Conservation (phyloP, 1,140 invertebrate genomes). For the Ganaspis sp. region DNA sequence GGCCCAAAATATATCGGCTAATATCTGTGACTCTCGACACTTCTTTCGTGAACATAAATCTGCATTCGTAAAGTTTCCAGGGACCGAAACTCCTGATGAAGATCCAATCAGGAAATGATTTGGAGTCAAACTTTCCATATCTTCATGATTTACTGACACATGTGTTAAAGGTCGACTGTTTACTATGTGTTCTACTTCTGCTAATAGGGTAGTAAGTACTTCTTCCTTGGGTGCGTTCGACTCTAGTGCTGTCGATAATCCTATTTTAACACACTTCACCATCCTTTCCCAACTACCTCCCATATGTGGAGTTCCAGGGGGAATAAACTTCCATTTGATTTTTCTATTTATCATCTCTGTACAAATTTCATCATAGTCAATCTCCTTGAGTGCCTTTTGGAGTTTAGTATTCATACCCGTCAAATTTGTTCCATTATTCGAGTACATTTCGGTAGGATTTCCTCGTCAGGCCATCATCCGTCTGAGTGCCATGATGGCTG, state of each 20-base stretch:
- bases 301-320: too few species aligned
- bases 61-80: too few species aligned
- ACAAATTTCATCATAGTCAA: not conserved
- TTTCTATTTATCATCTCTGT: not conserved
- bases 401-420: not conserved
- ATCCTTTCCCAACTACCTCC: too few species aligned
- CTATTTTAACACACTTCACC: too few species aligned
- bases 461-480: constrained; percentile 53
- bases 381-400: not conserved
- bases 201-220: constrained; percentile 25
- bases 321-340: too few species aligned
- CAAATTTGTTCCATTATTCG: not conserved
- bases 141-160: constrained; percentile 42
- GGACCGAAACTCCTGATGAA: not conserved
- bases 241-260: not conserved
- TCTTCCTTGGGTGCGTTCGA: not conserved
- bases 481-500: constrained; percentile 40
- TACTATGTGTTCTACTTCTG: constrained; percentile 36
- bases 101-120: constrained; percentile 60
- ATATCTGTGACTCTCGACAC: too few species aligned
- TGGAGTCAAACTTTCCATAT: constrained; percentile 48
- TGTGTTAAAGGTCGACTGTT: constrained; percentile 54
- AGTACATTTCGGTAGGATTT: not conserved
- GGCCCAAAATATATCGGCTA: too few species aligned
- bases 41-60: too few species aligned